These are phyloP conservation scores for Hymenopus coronatus DNA, from an alignment of 2,888 invertebrate species.

Conservation along the genomic window DNA sequence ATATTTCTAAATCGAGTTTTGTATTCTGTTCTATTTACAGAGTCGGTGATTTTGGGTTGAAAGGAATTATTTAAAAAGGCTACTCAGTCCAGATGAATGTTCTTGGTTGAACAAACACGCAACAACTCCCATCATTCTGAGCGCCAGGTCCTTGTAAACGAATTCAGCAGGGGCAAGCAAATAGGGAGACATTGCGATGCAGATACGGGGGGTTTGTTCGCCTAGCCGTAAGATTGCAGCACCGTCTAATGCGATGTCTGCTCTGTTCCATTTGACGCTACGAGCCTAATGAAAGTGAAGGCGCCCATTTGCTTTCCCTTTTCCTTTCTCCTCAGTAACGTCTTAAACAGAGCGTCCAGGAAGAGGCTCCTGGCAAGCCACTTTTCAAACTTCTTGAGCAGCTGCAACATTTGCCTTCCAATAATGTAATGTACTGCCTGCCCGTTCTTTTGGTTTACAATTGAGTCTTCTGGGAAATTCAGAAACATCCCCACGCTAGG, in stretches of 20 bases:
- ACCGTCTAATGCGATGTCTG: neutral
- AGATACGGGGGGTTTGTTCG: neutral
- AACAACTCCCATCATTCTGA: neutral
- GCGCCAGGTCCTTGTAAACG: neutral
- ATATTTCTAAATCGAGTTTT: too few relatives aligned
- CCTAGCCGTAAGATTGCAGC: neutral
- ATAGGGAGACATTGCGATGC: neutral
- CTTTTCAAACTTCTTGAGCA: neutral
- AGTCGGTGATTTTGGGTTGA: too few relatives aligned
- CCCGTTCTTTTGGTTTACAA: too few relatives aligned
- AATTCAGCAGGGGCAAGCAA: neutral
- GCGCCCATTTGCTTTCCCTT: neutral
- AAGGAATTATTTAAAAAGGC: too few relatives aligned
- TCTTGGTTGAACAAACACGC: too few relatives aligned
- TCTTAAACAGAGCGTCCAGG: neutral
- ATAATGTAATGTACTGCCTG: neutral
- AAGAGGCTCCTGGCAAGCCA: neutral
- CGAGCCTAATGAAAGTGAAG: conserved; percentile 4
- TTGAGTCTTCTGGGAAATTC: too few relatives aligned
- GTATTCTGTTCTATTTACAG: too few relatives aligned
- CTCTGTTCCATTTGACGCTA: neutral
- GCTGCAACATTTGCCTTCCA: neutral
- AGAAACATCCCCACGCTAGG: too few relatives aligned
- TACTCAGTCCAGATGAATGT: too few relatives aligned
- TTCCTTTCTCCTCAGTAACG: neutral